phyloP scores from a whole-genome alignment of 2,797 vertebrate genomes.

The Merluccius polli region DNA sequence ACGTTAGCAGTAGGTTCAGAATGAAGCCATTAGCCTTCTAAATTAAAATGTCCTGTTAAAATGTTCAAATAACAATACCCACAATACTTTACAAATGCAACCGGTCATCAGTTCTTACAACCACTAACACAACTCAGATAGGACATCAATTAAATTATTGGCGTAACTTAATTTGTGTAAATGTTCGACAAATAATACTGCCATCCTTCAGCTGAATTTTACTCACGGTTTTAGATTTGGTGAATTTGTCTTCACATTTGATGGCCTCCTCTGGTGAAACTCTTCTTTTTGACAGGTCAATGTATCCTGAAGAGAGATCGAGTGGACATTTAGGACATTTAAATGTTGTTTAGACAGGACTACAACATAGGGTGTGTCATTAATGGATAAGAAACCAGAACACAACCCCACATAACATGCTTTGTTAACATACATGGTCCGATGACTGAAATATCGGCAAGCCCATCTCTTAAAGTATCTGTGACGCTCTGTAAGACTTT shows the following conservation, averaged over 20 bases:
- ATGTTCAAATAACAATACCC: not conserved
- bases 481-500: not conserved
- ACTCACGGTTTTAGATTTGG: slow-evolving; percentile 99
- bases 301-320: slow-evolving; percentile 80
- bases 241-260: slow-evolving; percentile 99
- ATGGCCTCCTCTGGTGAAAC: slow-evolving; percentile 98
- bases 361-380: not conserved
- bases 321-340: not conserved
- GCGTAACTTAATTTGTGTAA: no score
- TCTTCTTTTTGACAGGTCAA: slow-evolving; percentile 99
- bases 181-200: not conserved
- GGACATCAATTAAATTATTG: not conserved
- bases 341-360: not conserved
- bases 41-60: no score
- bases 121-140: not conserved
- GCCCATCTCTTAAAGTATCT: not conserved
- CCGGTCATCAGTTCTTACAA: not conserved
- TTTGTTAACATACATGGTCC: not conserved
- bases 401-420: no score
- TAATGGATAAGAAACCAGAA: not conserved
- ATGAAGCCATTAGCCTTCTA: not conserved
- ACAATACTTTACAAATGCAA: not conserved
- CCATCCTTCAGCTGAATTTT: not conserved
- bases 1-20: no score
- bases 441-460: not conserved